Base-by-base conservation (phyloP, 2,797 vertebrate species). In the Myiotriccus ornatus region DNA sequence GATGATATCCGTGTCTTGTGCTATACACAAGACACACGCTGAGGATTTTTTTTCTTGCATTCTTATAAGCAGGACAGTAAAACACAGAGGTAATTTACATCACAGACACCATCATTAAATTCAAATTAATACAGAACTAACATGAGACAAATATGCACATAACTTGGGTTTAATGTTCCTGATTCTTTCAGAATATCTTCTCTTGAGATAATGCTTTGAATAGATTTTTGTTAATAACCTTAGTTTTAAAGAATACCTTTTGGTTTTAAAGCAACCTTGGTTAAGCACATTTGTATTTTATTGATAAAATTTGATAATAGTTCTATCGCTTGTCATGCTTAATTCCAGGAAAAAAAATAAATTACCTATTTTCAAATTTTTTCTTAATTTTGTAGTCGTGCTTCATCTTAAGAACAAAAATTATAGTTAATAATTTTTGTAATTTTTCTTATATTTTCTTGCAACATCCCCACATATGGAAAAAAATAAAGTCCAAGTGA, bases 371-470 rank as follows among this genome's bases (percentile, higher is more conserved):
- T 57, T 1, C 23, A 70, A 32, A 11, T 6, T 34, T n/a, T 37
- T n/a, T 43, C 27, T 37, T n/a, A 20, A 7, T 46, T 50, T 41
- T 62, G 1, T 50, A 37, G 4, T 32, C 30, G 2, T 1, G 1
- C n/a, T n/a, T 25, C 14, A 39, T 12, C 16, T 56, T 57, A 60
- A 43, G 16, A 46, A 19, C 46, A 60, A 69, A 65, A 46, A 55
- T 43, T 2, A 4, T 7, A 23, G 19, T 43, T 64, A 12, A n/a
- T n/a, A 39, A 20, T 19, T 77, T 73, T 32, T 8, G 12, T 20
- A 57, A 4, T 17, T 86, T 50, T 76, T 2, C 7, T 62, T 60
- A 7, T 34, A 8, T 53, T 83, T 81, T 84, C n/a, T n/a, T 81
- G 7, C 25, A n/a, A 17, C 16, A 7, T 70, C 5, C 7, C 17